Conservation (phyloP, 2,797 vertebrate genomes). For the Benthosema pterotum region DNA sequence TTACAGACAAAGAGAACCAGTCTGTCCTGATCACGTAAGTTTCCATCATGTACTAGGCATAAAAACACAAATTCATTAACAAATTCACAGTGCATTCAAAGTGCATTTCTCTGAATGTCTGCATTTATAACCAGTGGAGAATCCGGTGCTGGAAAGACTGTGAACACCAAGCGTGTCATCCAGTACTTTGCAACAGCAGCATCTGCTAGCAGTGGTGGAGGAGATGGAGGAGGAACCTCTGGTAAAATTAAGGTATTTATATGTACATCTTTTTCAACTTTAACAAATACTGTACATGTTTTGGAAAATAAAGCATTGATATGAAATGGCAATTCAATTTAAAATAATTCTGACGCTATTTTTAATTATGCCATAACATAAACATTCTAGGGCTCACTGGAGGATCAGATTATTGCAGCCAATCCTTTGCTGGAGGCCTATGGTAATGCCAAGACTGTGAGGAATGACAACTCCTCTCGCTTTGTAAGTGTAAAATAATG, state of each 20-base stretch:
- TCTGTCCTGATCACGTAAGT: slow-evolving; percentile 86
- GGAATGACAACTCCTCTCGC: slow-evolving; percentile 93
- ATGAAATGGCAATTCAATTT: no score
- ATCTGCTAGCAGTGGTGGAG: slow-evolving; percentile 68
- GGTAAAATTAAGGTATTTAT: slow-evolving; percentile 81
- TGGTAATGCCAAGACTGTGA: slow-evolving; percentile 91
- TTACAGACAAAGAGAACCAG: slow-evolving; percentile 91
- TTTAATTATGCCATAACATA: not conserved
- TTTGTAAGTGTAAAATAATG: slow-evolving; percentile 75
- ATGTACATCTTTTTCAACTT: no score
- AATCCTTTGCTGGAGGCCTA: slow-evolving; percentile 91
- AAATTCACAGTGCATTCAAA: no score
- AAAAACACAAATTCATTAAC: no score
- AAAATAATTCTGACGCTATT: no score
- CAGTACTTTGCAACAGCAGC: slow-evolving; percentile 92
- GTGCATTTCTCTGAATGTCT: no score
- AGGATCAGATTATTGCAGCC: slow-evolving; percentile 83
- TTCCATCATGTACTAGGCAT: slow-evolving; percentile 75
- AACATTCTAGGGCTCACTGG: slow-evolving; percentile 82
- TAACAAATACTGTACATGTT: no score
- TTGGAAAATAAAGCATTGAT: no score
- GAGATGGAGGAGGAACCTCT: slow-evolving; percentile 39
- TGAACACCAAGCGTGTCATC: slow-evolving; percentile 92
- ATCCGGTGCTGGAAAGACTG: slow-evolving; percentile 92
- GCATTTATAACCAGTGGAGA: slow-evolving; percentile 78